Base-by-base conservation (phyloP, 1,140 invertebrate species). In the Eciton burchellii region DNA sequence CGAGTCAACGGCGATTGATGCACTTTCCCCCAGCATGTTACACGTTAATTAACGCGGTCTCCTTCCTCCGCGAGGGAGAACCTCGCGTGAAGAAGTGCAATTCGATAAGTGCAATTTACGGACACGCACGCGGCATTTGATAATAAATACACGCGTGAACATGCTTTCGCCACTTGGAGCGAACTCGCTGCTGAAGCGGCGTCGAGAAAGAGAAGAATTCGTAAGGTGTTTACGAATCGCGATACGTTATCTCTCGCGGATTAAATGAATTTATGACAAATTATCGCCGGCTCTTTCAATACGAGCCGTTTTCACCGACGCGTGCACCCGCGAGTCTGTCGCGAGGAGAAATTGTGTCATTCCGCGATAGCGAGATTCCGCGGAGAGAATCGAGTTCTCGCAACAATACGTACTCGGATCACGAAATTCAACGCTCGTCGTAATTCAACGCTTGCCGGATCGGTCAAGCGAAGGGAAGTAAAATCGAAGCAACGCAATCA, bases 201-300 rank as follows among this genome's bases (percentile, higher is more conserved):
- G 45, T 49, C 29, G 45, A 82, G 49, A 62, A 54, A 49, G 45
- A 41, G 47, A 49, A 74, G 41, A 62, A 62, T 74, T 74, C 47
- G 19, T 56, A 73, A 59, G 47, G 1, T 63, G 21, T 82, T 82
- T 82, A 26, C 70, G 54, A n/a, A n/a, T 60, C 45, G 47, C 35
- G 79, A 82, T 82, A 82, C 54, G 79, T 82, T 82, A 82, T 82
- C 79, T 56, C 41, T 74, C 1, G 19, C 70, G 79, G 70, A 74
- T 62, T 74, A 63, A 63, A n/a, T 56, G 71, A 82, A 82, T 82
- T 82, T 82, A 82, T 74, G 47, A 26, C 70, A 43, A 62, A 63
- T 82, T 74, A 62, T 54, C 29, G 21, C 12, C 45, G 57, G 21
- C 12, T 16, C 12, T 14, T 57, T 29, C 21, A 49, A 43, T 59